Evolutionary conservation across 1,140 invertebrate species (phyloP).

Genomic region (Tetragnatha versicolor): DNA sequence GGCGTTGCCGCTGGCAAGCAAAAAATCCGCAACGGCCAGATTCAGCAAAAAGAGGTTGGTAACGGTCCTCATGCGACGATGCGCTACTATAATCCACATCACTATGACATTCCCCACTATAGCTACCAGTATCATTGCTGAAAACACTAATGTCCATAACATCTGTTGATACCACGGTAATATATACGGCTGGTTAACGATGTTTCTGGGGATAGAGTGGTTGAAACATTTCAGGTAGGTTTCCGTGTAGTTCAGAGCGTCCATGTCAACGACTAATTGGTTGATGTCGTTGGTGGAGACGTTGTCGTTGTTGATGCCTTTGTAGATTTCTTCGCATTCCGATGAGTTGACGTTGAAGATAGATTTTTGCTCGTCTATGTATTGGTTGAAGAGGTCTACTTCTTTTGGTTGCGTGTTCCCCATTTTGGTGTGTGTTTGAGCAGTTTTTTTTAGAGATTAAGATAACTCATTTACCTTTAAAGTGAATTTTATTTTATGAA

Average conservation of each 20-base stretch:
- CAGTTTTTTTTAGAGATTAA: too few species aligned
- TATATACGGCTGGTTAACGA: slow-evolving; percentile 38
- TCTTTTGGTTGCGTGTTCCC: slow-evolving; percentile 32
- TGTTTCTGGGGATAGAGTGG: not conserved
- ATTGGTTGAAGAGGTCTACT: slow-evolving; percentile 16
- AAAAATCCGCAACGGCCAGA: slow-evolving; percentile 61
- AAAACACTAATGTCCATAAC: slow-evolving; percentile 57
- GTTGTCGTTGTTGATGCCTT: not conserved
- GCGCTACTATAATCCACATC: slow-evolving; percentile 85
- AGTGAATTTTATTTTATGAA: too few species aligned
- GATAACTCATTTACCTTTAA: too few species aligned
- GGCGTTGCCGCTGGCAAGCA: slow-evolving; percentile 66
- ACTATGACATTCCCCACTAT: slow-evolving; percentile 84
- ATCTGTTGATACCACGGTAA: slow-evolving; percentile 53
- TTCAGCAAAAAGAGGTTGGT: slow-evolving; percentile 63
- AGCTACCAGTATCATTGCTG: slow-evolving; percentile 76
- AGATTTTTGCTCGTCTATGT: slow-evolving; percentile 25
- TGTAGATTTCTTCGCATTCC: slow-evolving; percentile 13
- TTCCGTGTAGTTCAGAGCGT: slow-evolving; percentile 3
- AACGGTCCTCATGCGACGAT: slow-evolving; percentile 69
- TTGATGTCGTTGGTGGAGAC: not conserved
- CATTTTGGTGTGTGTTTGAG: too few species aligned
- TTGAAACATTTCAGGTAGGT: slow-evolving; percentile 9
- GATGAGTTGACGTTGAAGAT: not conserved
- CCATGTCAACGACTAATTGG: not conserved